Conservation (phyloP, 2,888 invertebrate species). For the Hyles lineata region DNA sequence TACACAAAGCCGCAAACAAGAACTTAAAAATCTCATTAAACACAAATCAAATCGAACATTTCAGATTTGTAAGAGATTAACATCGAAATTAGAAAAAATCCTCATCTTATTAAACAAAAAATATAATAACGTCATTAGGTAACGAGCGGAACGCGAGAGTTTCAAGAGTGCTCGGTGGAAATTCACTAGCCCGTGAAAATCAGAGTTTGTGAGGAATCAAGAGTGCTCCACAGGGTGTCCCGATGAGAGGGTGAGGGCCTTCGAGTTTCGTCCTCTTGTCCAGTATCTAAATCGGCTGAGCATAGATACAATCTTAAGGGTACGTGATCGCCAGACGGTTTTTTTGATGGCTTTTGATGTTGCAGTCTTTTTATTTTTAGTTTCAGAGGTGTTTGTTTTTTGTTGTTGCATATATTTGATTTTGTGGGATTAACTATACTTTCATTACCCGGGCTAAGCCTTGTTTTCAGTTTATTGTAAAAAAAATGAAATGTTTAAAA, state of each 20-base stretch:
- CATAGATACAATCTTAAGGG: constrained; percentile 35
- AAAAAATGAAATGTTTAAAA: too few relatives aligned
- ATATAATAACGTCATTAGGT: constrained; percentile 48
- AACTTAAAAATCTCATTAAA: too few relatives aligned
- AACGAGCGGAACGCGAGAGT: constrained; percentile 57
- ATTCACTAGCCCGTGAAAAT: constrained; percentile 68
- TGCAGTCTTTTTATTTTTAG: neutral
- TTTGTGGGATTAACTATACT: neutral
- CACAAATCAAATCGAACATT: too few relatives aligned
- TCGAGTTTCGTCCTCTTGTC: constrained; percentile 54
- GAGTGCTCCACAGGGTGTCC: constrained; percentile 62
- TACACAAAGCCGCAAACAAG: too few relatives aligned
- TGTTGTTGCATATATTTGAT: neutral
- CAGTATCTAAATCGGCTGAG: constrained; percentile 54
- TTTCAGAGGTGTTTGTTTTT: neutral
- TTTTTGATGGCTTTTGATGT: constrained; percentile 4
- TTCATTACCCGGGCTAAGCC: too few relatives aligned
- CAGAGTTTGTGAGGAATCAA: constrained; percentile 69
- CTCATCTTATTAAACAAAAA: constrained; percentile 27
- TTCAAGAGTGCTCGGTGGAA: constrained; percentile 56
- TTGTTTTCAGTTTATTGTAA: too few relatives aligned
- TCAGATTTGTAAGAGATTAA: neutral
- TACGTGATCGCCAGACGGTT: constrained; percentile 21
- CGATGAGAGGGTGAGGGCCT: constrained; percentile 57
- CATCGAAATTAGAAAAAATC: neutral